Evolutionary conservation across 2,113 vertebrate species (phyloP).

Genomic region (Pogona vitticeps): DNA sequence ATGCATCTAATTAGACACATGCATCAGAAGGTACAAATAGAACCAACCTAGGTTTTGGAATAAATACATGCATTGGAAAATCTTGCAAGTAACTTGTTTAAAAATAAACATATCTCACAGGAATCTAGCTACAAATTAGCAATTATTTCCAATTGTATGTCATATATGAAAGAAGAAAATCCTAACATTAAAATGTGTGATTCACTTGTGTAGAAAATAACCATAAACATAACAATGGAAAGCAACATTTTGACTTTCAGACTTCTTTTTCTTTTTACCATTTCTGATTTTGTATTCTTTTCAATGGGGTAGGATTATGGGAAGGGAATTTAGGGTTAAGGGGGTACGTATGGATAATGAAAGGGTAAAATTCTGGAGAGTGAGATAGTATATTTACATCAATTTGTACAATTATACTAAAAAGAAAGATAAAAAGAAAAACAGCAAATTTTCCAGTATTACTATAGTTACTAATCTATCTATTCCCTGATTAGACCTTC

Average conservation of each 20-base stretch:
- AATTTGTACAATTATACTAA: no score
- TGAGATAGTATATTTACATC: no score
- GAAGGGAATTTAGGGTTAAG: no score
- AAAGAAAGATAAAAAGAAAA: no score
- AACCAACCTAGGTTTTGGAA: conserved; percentile 9
- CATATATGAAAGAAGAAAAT: conserved; percentile 17
- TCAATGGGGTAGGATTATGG: no score
- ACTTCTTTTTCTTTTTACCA: background rate
- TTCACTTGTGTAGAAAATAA: conserved; percentile 1
- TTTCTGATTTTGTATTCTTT: no score
- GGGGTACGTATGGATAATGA: no score
- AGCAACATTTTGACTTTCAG: background rate
- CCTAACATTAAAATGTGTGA: background rate
- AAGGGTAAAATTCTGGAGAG: no score
- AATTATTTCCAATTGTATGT: background rate
- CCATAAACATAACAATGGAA: background rate
- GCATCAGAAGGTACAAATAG: conserved; percentile 28
- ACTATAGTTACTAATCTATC: no score
- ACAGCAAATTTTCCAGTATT: no score
- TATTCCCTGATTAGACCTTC: no score
- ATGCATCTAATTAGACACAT: conserved; percentile 9
- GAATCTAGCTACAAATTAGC: background rate
- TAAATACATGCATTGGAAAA: background rate
- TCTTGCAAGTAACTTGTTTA: background rate
- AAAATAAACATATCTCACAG: background rate